Percentiles rank a stretch among this genome's conserved stretches.
phyloP scores from a whole-genome alignment of 2,888 invertebrate genomes.

The Aplocera efformata region DNA sequence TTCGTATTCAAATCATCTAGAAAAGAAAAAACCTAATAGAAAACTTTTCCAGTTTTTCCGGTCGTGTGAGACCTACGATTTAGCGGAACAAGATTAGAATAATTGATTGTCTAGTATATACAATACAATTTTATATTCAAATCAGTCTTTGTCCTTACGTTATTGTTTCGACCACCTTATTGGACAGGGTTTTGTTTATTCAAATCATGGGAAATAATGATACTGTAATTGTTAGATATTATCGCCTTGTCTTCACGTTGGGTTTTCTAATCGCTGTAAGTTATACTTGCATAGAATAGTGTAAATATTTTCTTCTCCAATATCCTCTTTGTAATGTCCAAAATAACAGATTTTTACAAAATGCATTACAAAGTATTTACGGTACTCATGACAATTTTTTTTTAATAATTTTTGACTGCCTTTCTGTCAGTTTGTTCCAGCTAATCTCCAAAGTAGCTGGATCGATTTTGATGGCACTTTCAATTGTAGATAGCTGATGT shows the following conservation, averaged over 20 bases:
- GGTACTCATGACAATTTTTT: no score
- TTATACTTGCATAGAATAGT: no score
- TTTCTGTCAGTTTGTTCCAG: no score
- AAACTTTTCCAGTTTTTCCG: slow-evolving; percentile 75
- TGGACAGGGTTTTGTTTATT: slow-evolving; percentile 34
- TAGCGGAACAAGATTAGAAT: slow-evolving; percentile 61
- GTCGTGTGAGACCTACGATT: slow-evolving; percentile 58
- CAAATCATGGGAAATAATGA: slow-evolving; percentile 27
- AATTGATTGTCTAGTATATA: slow-evolving; percentile 49
- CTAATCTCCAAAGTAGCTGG: no score
- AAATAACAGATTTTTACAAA: no score
- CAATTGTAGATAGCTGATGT: no score
- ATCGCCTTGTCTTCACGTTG: slow-evolving; percentile 15
- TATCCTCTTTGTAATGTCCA: no score
- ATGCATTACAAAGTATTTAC: no score
- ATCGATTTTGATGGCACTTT: no score
- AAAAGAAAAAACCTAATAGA: slow-evolving; percentile 54
- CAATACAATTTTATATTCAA: slow-evolving; percentile 59
- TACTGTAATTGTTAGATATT: slow-evolving; percentile 21
- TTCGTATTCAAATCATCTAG: slow-evolving; percentile 60
- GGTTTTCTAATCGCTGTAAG: slow-evolving; percentile 1
- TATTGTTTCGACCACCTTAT: slow-evolving; percentile 36
- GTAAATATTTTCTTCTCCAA: no score
- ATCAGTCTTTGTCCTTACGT: slow-evolving; percentile 61
- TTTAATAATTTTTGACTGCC: no score